Evolutionary conservation across 2,888 invertebrate species (phyloP).

Genomic region (Callyntrura guangdongensis): DNA sequence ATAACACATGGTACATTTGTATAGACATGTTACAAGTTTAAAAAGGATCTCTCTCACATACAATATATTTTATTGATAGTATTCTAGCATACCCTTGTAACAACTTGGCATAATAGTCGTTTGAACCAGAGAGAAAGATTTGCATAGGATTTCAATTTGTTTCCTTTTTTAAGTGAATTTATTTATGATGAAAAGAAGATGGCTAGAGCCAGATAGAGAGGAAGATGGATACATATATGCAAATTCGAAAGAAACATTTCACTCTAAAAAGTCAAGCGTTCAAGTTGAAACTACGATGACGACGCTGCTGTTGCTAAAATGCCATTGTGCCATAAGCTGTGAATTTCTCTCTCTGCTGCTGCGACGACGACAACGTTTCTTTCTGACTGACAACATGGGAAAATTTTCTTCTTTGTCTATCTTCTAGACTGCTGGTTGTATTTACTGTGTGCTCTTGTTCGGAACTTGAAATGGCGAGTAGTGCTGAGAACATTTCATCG

Average conservation of each 20-base stretch:
- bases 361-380: neutral
- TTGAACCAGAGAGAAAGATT: constrained; percentile 6
- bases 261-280: neutral
- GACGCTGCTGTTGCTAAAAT: constrained; percentile 4
- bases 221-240: no score
- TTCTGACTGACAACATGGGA: neutral
- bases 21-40: neutral
- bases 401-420: neutral
- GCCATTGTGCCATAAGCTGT: neutral
- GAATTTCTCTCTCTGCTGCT: neutral
- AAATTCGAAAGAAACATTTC: neutral
- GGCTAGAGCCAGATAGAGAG: neutral
- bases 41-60: neutral
- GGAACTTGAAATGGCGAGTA: neutral
- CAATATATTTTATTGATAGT: neutral
- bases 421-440: neutral
- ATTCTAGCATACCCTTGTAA: neutral
- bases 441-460: neutral
- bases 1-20: no score
- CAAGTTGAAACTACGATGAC: neutral
- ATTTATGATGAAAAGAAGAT: constrained; percentile 39
- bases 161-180: constrained; percentile 29
- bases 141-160: constrained; percentile 75
- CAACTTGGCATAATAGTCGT: neutral
- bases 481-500: neutral